phyloP scores from a whole-genome alignment of 2,113 vertebrate species.

The Tetrao urogallus region DNA sequence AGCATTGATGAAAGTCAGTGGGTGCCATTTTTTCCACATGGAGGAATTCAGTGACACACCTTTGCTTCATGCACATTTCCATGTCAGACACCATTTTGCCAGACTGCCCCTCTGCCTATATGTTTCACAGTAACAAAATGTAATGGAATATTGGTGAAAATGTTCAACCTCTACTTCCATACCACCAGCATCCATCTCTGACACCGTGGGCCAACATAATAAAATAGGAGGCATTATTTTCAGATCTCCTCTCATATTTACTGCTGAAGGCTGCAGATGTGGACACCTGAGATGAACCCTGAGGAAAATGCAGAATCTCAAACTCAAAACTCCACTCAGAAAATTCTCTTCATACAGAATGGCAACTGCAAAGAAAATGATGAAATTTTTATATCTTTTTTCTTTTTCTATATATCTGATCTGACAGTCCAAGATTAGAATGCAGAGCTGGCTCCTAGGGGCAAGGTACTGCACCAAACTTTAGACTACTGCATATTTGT shows the following conservation, averaged over 20 bases:
- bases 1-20: too few relatives aligned
- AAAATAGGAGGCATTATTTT: too few relatives aligned
- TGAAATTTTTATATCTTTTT: background rate
- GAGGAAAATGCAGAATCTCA: constrained; percentile 5
- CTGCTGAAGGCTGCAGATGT: constrained; percentile 17
- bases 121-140: too few relatives aligned
- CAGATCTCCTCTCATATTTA: background rate
- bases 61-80: too few relatives aligned
- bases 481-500: background rate
- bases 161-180: too few relatives aligned
- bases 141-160: too few relatives aligned
- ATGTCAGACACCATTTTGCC: too few relatives aligned
- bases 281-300: background rate
- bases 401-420: background rate
- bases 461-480: background rate
- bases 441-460: background rate
- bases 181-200: too few relatives aligned
- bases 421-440: background rate
- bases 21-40: too few relatives aligned
- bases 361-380: background rate
- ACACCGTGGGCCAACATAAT: too few relatives aligned
- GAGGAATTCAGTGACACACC: too few relatives aligned
- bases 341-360: background rate
- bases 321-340: constrained; percentile 15
- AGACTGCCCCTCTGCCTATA: too few relatives aligned